Evolutionary conservation across 2,797 vertebrate species (phyloP).

Genomic region (Sebastes nivosus): DNA sequence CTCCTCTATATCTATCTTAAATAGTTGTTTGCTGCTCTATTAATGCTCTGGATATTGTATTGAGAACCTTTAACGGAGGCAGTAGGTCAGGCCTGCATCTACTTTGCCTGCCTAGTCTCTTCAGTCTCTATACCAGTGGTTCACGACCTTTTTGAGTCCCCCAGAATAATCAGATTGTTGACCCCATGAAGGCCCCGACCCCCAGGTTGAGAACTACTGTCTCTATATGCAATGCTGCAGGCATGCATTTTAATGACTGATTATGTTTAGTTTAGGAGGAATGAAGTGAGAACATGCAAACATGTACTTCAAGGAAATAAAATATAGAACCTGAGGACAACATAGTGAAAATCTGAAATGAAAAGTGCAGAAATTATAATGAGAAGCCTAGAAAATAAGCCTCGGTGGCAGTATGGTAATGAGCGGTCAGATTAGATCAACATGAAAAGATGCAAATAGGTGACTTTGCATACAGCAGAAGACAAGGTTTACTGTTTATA

Average conservation of each 20-base stretch:
- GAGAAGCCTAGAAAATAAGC: neutral
- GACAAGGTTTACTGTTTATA: neutral
- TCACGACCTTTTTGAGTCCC: fast-evolving
- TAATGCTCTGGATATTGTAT: neutral
- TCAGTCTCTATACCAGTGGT: neutral
- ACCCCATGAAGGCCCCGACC: no score
- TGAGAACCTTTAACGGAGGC: neutral
- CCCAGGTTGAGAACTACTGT: no score
- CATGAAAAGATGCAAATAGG: conserved; percentile 32
- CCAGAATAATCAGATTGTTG: no score
- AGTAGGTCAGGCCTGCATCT: neutral
- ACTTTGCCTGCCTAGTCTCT: neutral
- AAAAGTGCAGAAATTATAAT: no score
- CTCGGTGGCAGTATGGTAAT: neutral
- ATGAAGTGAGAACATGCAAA: neutral
- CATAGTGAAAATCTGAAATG: neutral
- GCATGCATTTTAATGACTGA: neutral
- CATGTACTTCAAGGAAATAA: neutral
- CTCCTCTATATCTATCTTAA: neutral
- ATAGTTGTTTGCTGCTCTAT: no score
- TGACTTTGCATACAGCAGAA: conserved; percentile 5
- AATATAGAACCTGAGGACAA: neutral
- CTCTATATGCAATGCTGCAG: neutral
- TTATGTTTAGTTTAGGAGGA: neutral
- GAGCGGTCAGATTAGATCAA: neutral